Conservation (phyloP, 2,888 invertebrate genomes). For the Syrista parreyssii region DNA sequence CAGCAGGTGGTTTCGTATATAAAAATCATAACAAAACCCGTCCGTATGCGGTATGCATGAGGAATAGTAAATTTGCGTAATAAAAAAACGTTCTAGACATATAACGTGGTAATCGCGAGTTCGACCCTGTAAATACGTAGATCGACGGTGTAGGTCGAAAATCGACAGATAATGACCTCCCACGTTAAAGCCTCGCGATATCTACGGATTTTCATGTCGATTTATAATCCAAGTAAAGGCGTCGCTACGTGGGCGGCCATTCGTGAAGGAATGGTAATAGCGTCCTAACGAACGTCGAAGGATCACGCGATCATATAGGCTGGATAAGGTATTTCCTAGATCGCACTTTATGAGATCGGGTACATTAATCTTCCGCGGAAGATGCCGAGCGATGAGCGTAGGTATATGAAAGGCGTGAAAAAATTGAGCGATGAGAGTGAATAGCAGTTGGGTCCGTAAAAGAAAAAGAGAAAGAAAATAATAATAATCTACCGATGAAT, state of each 20-base stretch:
- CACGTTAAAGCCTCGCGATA: background rate
- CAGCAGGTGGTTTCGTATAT: background rate
- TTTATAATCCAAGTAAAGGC: conserved; percentile 52
- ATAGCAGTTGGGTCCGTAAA: background rate
- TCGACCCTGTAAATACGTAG: background rate
- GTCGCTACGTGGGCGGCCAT: conserved; percentile 39
- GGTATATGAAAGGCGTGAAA: background rate
- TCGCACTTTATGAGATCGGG: conserved; percentile 22
- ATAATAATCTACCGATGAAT: background rate
- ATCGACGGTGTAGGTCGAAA: conserved; percentile 44
- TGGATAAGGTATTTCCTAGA: conserved; percentile 39
- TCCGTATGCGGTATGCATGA: background rate
- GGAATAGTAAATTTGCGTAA: background rate
- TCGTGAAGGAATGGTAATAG: conserved; percentile 27
- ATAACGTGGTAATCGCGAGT: background rate
- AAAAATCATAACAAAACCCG: background rate
- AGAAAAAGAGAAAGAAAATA: too few species aligned
- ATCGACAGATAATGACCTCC: conserved; percentile 46
- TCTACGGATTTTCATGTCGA: conserved; percentile 28
- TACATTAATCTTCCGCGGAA: background rate
- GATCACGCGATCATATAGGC: conserved; percentile 29
- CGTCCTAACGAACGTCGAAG: conserved; percentile 44
- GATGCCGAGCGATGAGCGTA: background rate
- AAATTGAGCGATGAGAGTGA: background rate
- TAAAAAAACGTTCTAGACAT: background rate